A percentile compares a stretch with the other conserved stretches of the same genome.
Conservation (phyloP, 2,113 vertebrate genomes). For the Xenotilapia flavipinnis region DNA sequence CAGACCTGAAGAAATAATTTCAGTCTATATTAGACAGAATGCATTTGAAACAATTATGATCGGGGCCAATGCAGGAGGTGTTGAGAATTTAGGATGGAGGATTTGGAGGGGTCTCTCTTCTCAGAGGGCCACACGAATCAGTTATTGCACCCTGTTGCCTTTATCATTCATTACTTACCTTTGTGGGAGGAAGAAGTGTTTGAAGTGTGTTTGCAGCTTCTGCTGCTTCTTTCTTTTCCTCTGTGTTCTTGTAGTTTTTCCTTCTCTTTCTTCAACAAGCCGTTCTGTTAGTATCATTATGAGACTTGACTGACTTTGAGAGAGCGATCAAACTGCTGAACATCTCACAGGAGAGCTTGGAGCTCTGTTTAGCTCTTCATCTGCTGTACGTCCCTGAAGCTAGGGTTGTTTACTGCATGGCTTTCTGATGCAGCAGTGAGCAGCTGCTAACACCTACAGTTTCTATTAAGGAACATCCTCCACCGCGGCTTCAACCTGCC, state of each 20-base stretch:
- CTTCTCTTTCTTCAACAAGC: not conserved
- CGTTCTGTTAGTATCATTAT: not conserved
- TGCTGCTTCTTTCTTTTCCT: not conserved
- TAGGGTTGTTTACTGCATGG: not conserved
- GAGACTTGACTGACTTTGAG: conserved; percentile 39
- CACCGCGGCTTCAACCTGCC: not conserved
- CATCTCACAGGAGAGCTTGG: not conserved
- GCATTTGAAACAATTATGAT: not conserved
- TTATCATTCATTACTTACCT: not conserved
- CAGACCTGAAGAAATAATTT: not conserved
- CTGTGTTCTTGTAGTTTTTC: not conserved
- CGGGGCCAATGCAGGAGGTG: not conserved
- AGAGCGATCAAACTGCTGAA: not conserved
- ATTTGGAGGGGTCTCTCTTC: not conserved
- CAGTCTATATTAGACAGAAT: not conserved
- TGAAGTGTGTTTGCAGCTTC: not conserved
- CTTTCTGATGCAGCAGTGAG: not conserved
- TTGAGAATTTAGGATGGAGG: not conserved
- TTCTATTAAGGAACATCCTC: conserved; percentile 22
- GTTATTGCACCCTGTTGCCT: not conserved
- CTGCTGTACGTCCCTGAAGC: not conserved
- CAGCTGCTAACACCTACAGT: not conserved
- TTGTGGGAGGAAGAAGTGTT: not conserved
- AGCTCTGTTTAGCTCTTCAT: conserved; percentile 25
- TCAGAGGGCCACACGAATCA: not conserved